Evolutionary conservation across 2,113 vertebrate genomes (phyloP), one percentile per base, ranked within the genome.

Genomic region (Percopsis transmontana): DNA sequence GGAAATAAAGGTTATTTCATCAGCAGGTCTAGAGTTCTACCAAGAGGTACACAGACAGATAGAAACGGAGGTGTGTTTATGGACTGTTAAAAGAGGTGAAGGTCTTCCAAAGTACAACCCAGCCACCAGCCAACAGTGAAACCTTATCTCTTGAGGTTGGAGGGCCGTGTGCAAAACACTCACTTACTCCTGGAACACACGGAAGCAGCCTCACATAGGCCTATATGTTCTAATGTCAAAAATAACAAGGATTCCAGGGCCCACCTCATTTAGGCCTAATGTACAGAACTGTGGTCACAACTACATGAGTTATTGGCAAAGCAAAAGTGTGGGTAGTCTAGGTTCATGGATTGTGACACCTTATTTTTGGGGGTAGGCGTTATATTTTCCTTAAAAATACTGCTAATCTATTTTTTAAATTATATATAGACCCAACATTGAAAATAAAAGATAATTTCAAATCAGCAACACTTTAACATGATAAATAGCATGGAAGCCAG

Each of bases 81-180:
- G 33, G 70, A 81, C 72, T 73, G 76, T 83, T 61, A 79, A 77
- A 64, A 74, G 69, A 76, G 64, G 76, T 33, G 66, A 82, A 68
- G n/a, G 79, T 72, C 84, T 81, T 81, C 72, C 74, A 86, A 83
- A 85, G 83, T 80, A 84, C 82, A 86, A 40, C 66, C 20, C 81
- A 63, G 61, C 59, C 47, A 69, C 50, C 50, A 39, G 57, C 79
- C 63, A 68, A 74, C 66, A 58, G 58, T 80, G 86, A 85, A 88
- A 88, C 76, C 77, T 86, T 86, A 90, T 90, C 87, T 87, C 70
- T 53, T 81, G 83, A 78, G 87, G 70, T 72, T 55, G n/a, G 65
- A 62, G 64, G 74, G 72, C 62, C 72, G 74, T 58, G 73, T 66
- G 79, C 72, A 62, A 77, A 85, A 33, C 27, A 33, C 27, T 33